phyloP scores from a whole-genome alignment of 2,888 invertebrate genomes.

The Rugalucina vietnamica region DNA sequence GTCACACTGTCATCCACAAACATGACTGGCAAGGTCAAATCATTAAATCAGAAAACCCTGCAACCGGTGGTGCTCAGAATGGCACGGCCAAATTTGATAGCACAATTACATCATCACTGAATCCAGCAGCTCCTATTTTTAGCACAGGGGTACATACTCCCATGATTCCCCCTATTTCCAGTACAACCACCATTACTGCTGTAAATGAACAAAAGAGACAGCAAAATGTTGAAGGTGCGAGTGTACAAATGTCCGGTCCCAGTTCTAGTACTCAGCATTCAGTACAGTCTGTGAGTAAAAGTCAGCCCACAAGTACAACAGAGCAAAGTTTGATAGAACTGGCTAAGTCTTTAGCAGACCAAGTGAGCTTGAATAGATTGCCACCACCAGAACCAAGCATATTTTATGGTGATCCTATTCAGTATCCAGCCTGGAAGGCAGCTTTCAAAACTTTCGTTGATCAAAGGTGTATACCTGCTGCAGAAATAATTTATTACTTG shows the following conservation, averaged over 20 bases:
- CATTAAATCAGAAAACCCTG: neutral
- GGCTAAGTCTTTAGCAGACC: neutral
- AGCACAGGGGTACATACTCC: neutral
- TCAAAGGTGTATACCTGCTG: slow-evolving; percentile 22
- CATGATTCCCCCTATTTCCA: neutral
- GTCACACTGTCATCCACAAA: neutral
- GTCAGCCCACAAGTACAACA: neutral
- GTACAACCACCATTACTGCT: neutral
- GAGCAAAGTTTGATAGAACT: neutral
- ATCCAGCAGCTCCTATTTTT: neutral
- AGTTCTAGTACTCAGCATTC: neutral
- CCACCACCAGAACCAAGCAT: slow-evolving; percentile 50
- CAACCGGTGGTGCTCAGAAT: neutral
- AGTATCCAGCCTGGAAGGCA: slow-evolving; percentile 43
- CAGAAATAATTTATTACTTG: slow-evolving; percentile 49
- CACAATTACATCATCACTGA: neutral
- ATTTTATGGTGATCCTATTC: slow-evolving; percentile 51
- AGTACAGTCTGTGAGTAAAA: neutral
- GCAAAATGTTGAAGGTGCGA: neutral
- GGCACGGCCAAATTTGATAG: neutral
- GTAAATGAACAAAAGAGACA: neutral
- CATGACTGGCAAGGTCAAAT: neutral
- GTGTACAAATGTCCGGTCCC: neutral
- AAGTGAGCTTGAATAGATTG: slow-evolving; percentile 21
- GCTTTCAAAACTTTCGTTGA: slow-evolving; percentile 47